Percentiles rank a stretch among this genome's conserved stretches.
Evolutionary conservation across 2,113 vertebrate species (phyloP).

Genomic region (Esox niger): DNA sequence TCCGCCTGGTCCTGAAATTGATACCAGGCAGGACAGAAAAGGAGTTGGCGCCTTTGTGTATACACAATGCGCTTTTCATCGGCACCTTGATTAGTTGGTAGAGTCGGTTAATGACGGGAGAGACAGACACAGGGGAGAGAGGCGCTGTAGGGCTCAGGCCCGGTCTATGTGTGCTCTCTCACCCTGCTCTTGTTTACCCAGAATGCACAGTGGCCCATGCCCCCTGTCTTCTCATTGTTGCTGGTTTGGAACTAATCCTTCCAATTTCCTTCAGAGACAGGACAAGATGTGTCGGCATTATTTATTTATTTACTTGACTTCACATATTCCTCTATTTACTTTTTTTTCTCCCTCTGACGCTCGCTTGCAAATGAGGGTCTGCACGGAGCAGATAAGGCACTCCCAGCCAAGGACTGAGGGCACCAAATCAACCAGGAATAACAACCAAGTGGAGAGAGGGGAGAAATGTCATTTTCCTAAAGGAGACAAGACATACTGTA

Average conservation of each 20-base stretch:
- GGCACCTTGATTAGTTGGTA: not conserved
- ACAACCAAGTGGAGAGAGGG: slow-evolving; percentile 30
- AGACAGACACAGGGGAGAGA: not conserved
- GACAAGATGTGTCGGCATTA: slow-evolving; percentile 68
- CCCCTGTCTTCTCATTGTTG: slow-evolving; percentile 71
- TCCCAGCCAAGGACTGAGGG: slow-evolving; percentile 69
- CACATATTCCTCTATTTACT: slow-evolving; percentile 52
- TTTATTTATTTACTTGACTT: slow-evolving; percentile 72
- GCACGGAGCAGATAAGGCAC: slow-evolving; percentile 70
- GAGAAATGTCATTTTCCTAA: slow-evolving; percentile 45
- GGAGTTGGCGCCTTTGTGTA: slow-evolving; percentile 3
- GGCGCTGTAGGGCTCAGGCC: slow-evolving; percentile 11
- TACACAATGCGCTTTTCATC: not conserved
- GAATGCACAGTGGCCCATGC: slow-evolving; percentile 60
- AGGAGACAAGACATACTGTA: slow-evolving; percentile 50
- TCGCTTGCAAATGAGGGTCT: slow-evolving; percentile 76
- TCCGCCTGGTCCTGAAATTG: not conserved
- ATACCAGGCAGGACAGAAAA: not conserved
- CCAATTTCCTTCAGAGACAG: slow-evolving; percentile 70
- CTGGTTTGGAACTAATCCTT: slow-evolving; percentile 78
- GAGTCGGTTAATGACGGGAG: not conserved
- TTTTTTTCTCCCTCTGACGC: slow-evolving; percentile 32
- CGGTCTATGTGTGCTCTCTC: slow-evolving; percentile 29
- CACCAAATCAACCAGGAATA: slow-evolving; percentile 64
- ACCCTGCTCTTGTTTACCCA: slow-evolving; percentile 63